These are phyloP conservation scores for Ginglymostoma cirratum DNA, from an alignment of 2,113 vertebrate species.

Conservation along the genomic window DNA sequence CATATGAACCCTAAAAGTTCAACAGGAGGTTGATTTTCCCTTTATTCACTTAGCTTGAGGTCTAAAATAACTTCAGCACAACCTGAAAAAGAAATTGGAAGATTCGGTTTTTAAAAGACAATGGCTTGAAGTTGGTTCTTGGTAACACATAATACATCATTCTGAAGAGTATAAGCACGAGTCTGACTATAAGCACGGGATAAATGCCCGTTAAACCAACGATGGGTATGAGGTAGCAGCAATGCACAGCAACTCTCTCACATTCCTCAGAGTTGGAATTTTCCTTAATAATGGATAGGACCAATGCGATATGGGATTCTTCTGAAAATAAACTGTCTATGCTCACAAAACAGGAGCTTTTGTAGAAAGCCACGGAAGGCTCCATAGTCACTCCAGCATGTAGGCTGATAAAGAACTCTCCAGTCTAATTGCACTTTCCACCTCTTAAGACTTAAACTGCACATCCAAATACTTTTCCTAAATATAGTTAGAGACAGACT, in stretches of 20 bases:
- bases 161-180: not conserved
- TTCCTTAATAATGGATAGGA: not conserved
- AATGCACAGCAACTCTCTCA: not conserved
- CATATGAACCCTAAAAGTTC: not conserved
- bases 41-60: not conserved
- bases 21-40: not conserved
- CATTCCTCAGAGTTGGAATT: not conserved
- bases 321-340: not conserved
- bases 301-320: not conserved
- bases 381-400: no score
- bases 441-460: no score
- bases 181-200: not conserved
- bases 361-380: no score
- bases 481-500: no score
- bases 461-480: no score
- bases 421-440: no score
- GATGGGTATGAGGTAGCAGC: not conserved
- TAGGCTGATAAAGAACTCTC: no score
- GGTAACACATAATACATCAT: not conserved
- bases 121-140: not conserved
- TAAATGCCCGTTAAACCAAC: not conserved
- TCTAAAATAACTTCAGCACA: not conserved
- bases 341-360: not conserved
- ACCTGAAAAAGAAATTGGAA: not conserved
- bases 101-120: not conserved